A percentile compares a stretch with the other conserved stretches of the same genome.
phyloP scores from a whole-genome alignment of 2,888 invertebrate genomes.

The Tolmerus cingulatus region DNA sequence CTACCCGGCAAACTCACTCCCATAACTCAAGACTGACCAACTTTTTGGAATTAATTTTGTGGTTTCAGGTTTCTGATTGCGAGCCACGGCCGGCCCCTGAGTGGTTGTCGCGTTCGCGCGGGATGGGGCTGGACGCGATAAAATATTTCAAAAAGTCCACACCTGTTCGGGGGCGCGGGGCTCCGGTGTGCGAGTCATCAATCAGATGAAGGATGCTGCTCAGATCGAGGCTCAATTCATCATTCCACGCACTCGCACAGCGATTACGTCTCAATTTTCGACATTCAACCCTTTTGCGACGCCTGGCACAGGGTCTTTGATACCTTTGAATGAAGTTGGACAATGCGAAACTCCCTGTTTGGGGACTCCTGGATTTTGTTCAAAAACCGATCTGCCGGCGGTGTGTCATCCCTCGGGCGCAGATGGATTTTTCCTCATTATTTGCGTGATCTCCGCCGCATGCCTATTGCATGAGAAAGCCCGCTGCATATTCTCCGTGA shows the following conservation, averaged over 20 bases:
- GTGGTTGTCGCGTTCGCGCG: neutral
- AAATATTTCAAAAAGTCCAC: neutral
- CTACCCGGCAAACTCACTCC: neutral
- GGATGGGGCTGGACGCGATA: neutral
- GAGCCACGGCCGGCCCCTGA: neutral
- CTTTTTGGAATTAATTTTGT: conserved; percentile 38
- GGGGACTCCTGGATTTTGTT: neutral
- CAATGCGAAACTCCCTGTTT: neutral
- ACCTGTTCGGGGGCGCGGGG: neutral
- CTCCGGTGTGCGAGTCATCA: neutral
- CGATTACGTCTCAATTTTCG: conserved; percentile 34
- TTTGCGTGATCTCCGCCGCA: neutral
- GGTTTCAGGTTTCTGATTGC: conserved; percentile 38
- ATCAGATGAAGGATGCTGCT: neutral
- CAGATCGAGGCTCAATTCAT: neutral
- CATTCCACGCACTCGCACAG: neutral
- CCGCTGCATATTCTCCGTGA: neutral
- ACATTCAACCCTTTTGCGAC: neutral
- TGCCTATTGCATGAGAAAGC: neutral
- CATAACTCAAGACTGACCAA: conserved; percentile 31
- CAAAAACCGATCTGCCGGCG: neutral
- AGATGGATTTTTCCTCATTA: conserved; percentile 7
- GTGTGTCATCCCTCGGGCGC: conserved; percentile 9
- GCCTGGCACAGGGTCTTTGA: neutral
- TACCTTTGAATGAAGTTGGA: neutral